phyloP scores from a whole-genome alignment of 2,113 vertebrate genomes.

The Chaetodon auriga region DNA sequence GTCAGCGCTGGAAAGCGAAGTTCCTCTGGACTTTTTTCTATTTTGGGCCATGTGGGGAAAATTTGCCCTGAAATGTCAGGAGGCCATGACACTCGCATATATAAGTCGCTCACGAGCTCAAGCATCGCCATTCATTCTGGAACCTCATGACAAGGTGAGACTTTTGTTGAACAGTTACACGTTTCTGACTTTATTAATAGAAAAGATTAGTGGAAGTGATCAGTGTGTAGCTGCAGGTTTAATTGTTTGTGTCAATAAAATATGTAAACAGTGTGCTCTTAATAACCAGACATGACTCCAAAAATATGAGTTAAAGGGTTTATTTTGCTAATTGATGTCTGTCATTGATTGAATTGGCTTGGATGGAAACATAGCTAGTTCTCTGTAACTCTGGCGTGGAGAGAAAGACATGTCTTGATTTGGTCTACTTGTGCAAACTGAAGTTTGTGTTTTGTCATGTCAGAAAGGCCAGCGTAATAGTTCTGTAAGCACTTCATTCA shows the following conservation, averaged over 20 bases:
- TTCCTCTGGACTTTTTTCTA: constrained; percentile 56
- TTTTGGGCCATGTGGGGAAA: background rate
- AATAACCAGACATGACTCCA: background rate
- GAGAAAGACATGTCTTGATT: no score
- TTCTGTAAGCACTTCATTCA: background rate
- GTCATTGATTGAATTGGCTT: no score
- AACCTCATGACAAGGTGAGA: constrained; percentile 43
- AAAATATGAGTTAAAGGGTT: background rate
- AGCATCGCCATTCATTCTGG: background rate
- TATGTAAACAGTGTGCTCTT: no score
- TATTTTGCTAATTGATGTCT: background rate
- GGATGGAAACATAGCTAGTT: no score
- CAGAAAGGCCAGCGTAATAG: background rate
- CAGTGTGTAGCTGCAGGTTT: background rate
- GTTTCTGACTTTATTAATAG: background rate
- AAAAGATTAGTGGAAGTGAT: background rate
- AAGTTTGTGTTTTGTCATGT: background rate
- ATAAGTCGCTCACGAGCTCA: background rate
- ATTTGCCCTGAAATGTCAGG: constrained; percentile 2
- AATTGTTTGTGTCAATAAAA: background rate
- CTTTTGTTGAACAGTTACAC: background rate
- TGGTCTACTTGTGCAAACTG: background rate
- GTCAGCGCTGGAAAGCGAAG: constrained; percentile 37
- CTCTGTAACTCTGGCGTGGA: no score
- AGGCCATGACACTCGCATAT: constrained; percentile 9